phyloP scores from a whole-genome alignment of 2,797 vertebrate species.

The Pyrocephalus nanus region DNA sequence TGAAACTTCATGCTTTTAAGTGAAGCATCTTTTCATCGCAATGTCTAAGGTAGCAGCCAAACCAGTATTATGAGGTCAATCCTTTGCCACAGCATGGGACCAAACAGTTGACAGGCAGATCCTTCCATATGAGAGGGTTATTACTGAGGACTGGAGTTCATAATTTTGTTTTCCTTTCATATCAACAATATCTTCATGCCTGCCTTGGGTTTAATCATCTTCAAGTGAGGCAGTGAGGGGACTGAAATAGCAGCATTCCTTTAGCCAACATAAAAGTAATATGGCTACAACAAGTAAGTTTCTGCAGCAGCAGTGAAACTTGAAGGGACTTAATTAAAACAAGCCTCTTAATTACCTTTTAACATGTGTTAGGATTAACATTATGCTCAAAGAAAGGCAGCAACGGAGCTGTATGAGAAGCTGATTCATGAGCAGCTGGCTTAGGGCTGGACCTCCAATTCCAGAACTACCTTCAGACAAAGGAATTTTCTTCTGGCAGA shows the following conservation, averaged over 20 bases:
- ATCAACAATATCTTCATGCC: neutral
- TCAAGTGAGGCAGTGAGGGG: neutral
- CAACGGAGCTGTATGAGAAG: neutral
- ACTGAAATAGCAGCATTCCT: neutral
- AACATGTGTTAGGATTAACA: neutral
- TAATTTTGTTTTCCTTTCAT: neutral
- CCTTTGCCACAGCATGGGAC: neutral
- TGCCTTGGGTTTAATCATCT: neutral
- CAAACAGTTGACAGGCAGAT: neutral
- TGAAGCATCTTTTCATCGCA: neutral
- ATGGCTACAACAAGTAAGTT: neutral
- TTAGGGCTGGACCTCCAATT: conserved; percentile 6
- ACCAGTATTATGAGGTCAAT: neutral
- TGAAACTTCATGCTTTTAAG: neutral
- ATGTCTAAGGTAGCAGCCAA: neutral
- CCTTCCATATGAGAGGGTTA: neutral
- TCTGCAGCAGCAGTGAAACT: neutral
- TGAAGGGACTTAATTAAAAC: neutral
- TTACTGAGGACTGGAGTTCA: neutral
- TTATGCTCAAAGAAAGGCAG: neutral
- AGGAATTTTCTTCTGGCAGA: conserved; percentile 58
- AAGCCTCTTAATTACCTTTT: neutral
- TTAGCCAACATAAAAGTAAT: neutral
- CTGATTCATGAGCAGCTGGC: conserved; percentile 16
- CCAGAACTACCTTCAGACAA: conserved; percentile 31